phyloP scores from a whole-genome alignment of 2,888 invertebrate species.

The Tanytarsus gracilentus region DNA sequence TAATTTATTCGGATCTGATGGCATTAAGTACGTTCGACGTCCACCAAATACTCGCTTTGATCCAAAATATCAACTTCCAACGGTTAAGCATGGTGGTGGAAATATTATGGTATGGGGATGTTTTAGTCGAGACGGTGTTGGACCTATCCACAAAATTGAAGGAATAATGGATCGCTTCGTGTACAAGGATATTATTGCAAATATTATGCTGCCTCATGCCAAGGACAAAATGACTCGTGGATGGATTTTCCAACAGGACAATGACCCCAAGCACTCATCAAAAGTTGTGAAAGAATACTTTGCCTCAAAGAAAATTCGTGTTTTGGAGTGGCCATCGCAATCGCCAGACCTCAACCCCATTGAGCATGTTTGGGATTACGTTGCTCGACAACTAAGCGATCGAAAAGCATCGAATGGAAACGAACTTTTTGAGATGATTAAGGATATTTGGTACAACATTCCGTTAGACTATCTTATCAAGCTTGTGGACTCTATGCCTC shows the following conservation, averaged over 20 bases:
- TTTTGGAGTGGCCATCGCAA: conserved; percentile 31
- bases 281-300: conserved; percentile 30
- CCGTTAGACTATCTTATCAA: conserved; percentile 19
- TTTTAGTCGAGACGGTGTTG: conserved; percentile 29
- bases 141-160: conserved; percentile 24
- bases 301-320: conserved; percentile 26
- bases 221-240: conserved; percentile 31
- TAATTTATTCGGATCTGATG: conserved; percentile 29
- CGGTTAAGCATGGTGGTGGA: conserved; percentile 30
- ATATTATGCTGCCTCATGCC: conserved; percentile 31
- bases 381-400: conserved; percentile 29
- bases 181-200: conserved; percentile 31
- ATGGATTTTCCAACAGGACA: conserved; percentile 32
- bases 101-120: conserved; percentile 27
- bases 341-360: conserved; percentile 31
- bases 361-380: conserved; percentile 31
- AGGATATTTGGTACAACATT: conserved; percentile 26
- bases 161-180: conserved; percentile 21
- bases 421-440: conserved; percentile 23
- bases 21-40: conserved; percentile 25
- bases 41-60: conserved; percentile 26
- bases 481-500: conserved; percentile 28
- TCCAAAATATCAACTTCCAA: conserved; percentile 28
- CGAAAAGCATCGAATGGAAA: not conserved
- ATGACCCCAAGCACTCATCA: conserved; percentile 31